These are phyloP conservation scores for Zoanthus sansibaricus DNA, from an alignment of 92 coral and sea anemone genomes.

Conservation along the genomic window DNA sequence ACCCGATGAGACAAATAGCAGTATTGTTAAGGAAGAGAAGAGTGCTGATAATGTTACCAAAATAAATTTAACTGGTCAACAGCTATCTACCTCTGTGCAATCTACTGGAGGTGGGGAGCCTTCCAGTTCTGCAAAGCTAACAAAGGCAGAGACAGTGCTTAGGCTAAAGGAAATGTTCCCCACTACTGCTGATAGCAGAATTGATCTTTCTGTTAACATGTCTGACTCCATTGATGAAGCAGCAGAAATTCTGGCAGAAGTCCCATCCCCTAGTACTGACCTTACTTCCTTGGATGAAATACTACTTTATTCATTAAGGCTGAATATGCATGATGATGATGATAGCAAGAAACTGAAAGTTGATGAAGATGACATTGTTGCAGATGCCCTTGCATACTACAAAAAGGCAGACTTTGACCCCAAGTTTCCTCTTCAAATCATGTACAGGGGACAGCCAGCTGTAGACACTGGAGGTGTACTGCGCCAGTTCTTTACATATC, in stretches of 20 bases:
- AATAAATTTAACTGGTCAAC: slow-evolving; percentile 12
- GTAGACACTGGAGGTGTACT: slow-evolving; percentile 41
- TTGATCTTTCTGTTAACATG: slow-evolving; percentile 2
- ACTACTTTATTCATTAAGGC: background rate
- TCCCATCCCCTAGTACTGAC: slow-evolving; percentile 23
- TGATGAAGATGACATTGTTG: slow-evolving; percentile 13
- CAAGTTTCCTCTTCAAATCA: slow-evolving; percentile 18
- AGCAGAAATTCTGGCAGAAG: slow-evolving; percentile 28
- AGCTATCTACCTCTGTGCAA: slow-evolving; percentile 20
- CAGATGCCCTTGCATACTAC: slow-evolving; percentile 25
- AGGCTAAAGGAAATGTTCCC: slow-evolving; percentile 17
- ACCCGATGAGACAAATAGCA: background rate
- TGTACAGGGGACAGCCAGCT: slow-evolving; percentile 18
- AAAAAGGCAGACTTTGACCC: slow-evolving; percentile 20
- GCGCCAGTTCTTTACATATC: slow-evolving; percentile 38
- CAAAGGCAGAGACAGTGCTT: background rate
- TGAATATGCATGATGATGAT: slow-evolving; percentile 18
- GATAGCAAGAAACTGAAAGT: slow-evolving; percentile 26
- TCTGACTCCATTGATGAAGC: slow-evolving; percentile 15
- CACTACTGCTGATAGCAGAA: slow-evolving; percentile 3
- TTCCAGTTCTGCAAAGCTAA: slow-evolving; percentile 8
- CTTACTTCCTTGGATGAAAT: slow-evolving; percentile 2
- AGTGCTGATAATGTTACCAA: background rate
- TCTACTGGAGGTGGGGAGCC: slow-evolving; percentile 22
- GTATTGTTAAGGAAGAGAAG: slow-evolving; percentile 19